phyloP scores from a whole-genome alignment of 2,888 invertebrate genomes.

The Pharmacophagus antenor region DNA sequence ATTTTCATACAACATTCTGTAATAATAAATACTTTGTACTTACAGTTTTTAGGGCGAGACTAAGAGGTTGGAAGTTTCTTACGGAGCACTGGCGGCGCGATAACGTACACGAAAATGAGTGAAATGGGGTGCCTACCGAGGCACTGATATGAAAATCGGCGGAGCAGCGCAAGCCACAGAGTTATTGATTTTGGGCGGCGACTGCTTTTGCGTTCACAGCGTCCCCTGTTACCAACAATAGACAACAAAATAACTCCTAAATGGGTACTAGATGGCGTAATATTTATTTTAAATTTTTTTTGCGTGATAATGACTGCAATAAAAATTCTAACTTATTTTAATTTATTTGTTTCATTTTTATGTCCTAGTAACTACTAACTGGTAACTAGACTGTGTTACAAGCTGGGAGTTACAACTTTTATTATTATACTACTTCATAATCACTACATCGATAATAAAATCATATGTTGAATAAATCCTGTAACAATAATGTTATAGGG shows the following conservation, averaged over 20 bases:
- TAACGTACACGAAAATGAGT: slow-evolving; percentile 58
- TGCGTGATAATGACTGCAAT: neutral
- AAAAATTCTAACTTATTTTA: neutral
- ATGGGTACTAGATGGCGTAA: slow-evolving; percentile 52
- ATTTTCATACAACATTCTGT: slow-evolving; percentile 12
- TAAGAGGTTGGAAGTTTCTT: slow-evolving; percentile 49
- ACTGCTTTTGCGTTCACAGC: slow-evolving; percentile 45
- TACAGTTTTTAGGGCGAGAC: slow-evolving; percentile 52
- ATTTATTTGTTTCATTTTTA: neutral
- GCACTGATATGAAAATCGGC: slow-evolving; percentile 64
- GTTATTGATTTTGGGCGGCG: slow-evolving; percentile 78
- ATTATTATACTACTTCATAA: no score
- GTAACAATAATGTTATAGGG: no score
- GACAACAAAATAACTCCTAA: slow-evolving; percentile 30
- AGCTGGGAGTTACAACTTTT: no score
- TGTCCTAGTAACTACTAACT: no score
- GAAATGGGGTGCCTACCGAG: slow-evolving; percentile 60
- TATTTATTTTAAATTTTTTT: slow-evolving; percentile 6
- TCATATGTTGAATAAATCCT: no score
- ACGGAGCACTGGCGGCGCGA: slow-evolving; percentile 61
- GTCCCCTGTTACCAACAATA: slow-evolving; percentile 46
- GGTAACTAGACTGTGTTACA: no score
- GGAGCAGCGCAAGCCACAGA: slow-evolving; percentile 64
- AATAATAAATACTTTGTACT: slow-evolving; percentile 45
- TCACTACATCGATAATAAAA: no score